Evolutionary conservation across 2,113 vertebrate genomes (phyloP).

Genomic region (Condylura cristata): DNA sequence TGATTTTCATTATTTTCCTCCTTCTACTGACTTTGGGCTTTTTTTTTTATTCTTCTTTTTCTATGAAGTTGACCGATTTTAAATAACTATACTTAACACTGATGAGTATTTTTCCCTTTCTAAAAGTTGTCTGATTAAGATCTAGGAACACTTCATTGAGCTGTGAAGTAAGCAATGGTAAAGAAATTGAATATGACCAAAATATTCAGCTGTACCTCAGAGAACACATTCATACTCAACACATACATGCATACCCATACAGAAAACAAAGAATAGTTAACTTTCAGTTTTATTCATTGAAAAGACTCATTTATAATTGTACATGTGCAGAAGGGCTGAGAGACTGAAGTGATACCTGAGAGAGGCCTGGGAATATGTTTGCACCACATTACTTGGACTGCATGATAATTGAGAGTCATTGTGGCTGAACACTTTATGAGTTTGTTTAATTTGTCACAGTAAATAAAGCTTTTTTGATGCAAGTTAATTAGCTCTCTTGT

Average conservation of each 20-base stretch:
- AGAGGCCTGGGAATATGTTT: slow-evolving; percentile 75
- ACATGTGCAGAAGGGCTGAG: slow-evolving; percentile 60
- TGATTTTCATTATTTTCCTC: too few relatives aligned
- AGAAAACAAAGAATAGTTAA: slow-evolving; percentile 63
- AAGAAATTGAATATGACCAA: not conserved
- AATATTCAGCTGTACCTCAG: not conserved
- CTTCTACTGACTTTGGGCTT: too few relatives aligned
- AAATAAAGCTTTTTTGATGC: slow-evolving; percentile 80
- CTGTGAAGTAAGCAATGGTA: slow-evolving; percentile 26
- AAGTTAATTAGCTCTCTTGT: slow-evolving; percentile 80
- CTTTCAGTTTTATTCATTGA: slow-evolving; percentile 63
- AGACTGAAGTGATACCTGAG: slow-evolving; percentile 76
- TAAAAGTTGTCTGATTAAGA: slow-evolving; percentile 6
- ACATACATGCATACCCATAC: not conserved
- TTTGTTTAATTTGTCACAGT: slow-evolving; percentile 80
- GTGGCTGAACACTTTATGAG: slow-evolving; percentile 76
- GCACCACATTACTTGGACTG: slow-evolving; percentile 74
- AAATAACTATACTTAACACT: not conserved
- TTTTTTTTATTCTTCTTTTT: too few relatives aligned
- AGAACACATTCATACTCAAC: not conserved
- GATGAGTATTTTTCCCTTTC: not conserved
- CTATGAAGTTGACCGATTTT: not conserved
- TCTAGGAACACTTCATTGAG: slow-evolving; percentile 32
- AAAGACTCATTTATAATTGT: slow-evolving; percentile 69
- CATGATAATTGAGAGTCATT: slow-evolving; percentile 76